Percentiles rank a stretch among this genome's conserved stretches.
Evolutionary conservation across 92 coral and sea anemone species (phyloP).

Genomic region (Actinostola sp.): DNA sequence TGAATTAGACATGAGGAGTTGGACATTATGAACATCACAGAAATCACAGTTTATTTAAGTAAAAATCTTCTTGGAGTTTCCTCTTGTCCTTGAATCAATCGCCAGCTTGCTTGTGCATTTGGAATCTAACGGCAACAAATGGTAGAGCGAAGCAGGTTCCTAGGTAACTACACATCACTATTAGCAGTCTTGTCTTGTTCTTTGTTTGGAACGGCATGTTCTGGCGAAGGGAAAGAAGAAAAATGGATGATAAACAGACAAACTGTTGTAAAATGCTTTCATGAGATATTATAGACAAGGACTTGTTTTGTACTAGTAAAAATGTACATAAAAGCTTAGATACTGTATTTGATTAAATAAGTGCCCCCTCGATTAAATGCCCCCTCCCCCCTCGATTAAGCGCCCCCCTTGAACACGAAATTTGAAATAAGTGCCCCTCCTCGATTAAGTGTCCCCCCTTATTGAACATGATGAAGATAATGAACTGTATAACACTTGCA

Average conservation of each 20-base stretch:
- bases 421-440: too few species aligned
- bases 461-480: too few species aligned
- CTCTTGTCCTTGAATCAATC: background rate
- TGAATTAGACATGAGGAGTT: too few species aligned
- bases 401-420: too few species aligned
- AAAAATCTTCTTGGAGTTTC: constrained; percentile 11
- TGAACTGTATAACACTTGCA: too few species aligned
- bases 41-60: background rate
- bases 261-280: background rate
- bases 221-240: constrained; percentile 29
- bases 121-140: constrained; percentile 96
- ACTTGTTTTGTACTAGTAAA: too few species aligned
- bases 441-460: too few species aligned
- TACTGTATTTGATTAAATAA: too few species aligned
- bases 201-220: constrained; percentile 98
- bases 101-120: constrained; percentile 82
- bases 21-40: background rate
- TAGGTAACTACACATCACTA: constrained; percentile 75
- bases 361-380: too few species aligned
- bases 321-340: too few species aligned
- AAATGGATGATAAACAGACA: background rate
- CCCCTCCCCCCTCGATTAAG: too few species aligned
- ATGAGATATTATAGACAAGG: too few species aligned
- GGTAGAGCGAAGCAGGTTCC: constrained; percentile 87
- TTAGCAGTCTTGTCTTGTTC: constrained; percentile 92